Conservation (phyloP, 2,888 invertebrate species). For the Ophion obscuratus region DNA sequence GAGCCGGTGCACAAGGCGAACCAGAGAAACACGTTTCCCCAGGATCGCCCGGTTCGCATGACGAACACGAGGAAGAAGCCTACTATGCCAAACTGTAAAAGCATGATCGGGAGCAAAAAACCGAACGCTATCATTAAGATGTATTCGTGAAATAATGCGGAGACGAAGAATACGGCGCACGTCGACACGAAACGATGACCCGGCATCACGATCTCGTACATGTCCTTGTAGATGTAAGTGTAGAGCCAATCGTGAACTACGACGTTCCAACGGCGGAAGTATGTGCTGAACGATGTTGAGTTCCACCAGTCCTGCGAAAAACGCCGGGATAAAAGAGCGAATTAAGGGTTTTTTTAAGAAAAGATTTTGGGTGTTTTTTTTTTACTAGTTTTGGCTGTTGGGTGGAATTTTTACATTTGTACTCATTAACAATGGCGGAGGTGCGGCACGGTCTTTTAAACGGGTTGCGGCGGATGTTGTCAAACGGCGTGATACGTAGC, state of each 20-base stretch:
- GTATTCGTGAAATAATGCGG: conserved; percentile 95
- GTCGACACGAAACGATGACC: conserved; percentile 83
- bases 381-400: no score
- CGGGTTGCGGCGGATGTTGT: no score
- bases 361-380: no score
- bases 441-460: no score
- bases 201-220: conserved; percentile 83
- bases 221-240: conserved; percentile 92
- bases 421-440: no score
- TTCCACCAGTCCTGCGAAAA: conserved; percentile 96
- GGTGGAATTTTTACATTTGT: no score
- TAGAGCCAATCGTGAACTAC: conserved; percentile 98
- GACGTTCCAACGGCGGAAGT: conserved; percentile 97
- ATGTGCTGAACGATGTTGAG: conserved; percentile 91
- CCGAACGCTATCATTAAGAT: conserved; percentile 91
- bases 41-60: conserved; percentile 84
- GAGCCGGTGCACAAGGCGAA: conserved; percentile 91
- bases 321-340: background rate
- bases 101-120: conserved; percentile 94
- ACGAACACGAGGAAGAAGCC: conserved; percentile 87
- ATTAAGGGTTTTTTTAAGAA: background rate
- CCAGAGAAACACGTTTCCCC: conserved; percentile 95
- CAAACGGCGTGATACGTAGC: no score
- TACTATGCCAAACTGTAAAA: conserved; percentile 90
- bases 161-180: conserved; percentile 90